phyloP scores from a whole-genome alignment of 2,888 invertebrate genomes.

The Pristionchus mayeri region DNA sequence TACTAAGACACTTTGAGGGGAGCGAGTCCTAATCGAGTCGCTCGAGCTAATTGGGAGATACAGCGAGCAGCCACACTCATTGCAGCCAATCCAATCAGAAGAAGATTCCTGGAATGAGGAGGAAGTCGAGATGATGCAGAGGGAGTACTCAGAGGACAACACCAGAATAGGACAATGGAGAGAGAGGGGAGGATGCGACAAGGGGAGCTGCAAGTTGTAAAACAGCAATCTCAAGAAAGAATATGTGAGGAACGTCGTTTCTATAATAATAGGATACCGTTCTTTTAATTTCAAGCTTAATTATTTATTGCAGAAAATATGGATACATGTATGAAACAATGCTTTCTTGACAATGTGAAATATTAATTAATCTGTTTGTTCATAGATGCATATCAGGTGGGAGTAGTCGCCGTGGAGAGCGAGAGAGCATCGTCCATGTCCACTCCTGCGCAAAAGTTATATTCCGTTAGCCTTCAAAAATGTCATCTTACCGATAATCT shows the following conservation, averaged over 20 bases:
- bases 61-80: slow-evolving; percentile 7
- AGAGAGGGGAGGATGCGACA: too few species aligned
- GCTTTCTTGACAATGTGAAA: too few species aligned
- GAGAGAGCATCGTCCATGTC: slow-evolving; percentile 29
- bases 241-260: too few species aligned
- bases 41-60: slow-evolving; percentile 24
- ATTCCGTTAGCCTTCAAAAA: not conserved
- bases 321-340: too few species aligned
- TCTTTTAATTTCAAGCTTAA: too few species aligned
- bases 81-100: slow-evolving; percentile 12
- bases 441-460: not conserved
- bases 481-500: not conserved
- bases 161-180: too few species aligned
- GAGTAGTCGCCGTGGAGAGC: slow-evolving; percentile 29
- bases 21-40: slow-evolving; percentile 30
- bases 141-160: too few species aligned
- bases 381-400: not conserved
- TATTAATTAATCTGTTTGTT: too few species aligned
- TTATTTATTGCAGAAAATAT: too few species aligned
- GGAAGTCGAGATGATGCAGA: not conserved
- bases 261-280: too few species aligned
- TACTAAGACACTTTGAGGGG: slow-evolving; percentile 34
- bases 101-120: slow-evolving; percentile 29
- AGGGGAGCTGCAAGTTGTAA: too few species aligned
- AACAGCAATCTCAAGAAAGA: too few species aligned